Conservation (phyloP, 2,797 vertebrate species). For the Chanos chanos region DNA sequence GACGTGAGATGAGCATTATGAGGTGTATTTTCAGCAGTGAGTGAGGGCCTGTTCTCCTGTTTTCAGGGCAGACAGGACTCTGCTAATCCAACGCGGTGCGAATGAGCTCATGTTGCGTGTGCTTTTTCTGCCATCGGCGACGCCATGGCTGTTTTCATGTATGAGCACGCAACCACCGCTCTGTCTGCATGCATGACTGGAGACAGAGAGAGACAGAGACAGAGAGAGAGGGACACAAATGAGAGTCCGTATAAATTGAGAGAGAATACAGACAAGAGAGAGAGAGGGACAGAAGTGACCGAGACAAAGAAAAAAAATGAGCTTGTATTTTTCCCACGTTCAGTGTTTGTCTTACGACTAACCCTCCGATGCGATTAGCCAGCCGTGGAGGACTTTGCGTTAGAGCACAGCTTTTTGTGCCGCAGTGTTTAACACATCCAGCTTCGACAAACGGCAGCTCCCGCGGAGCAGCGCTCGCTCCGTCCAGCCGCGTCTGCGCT, state of each 20-base stretch:
- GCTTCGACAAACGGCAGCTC: slow-evolving; percentile 52
- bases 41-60: no score
- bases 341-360: slow-evolving; percentile 69
- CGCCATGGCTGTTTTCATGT: slow-evolving; percentile 45
- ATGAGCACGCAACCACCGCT: slow-evolving; percentile 39
- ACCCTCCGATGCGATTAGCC: slow-evolving; percentile 68
- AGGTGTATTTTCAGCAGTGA: no score
- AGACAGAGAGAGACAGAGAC: slow-evolving; percentile 11
- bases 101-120: no score
- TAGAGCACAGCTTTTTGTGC: slow-evolving; percentile 58
- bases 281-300: not conserved
- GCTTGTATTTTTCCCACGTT: slow-evolving; percentile 30
- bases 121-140: slow-evolving; percentile 40
- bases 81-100: no score
- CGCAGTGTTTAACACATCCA: slow-evolving; percentile 69
- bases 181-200: slow-evolving; percentile 43
- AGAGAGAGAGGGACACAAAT: not conserved
- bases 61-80: no score
- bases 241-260: not conserved
- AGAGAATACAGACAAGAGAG: not conserved
- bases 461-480: slow-evolving; percentile 52
- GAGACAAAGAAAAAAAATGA: slow-evolving; percentile 14
- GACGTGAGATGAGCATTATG: no score
- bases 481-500: slow-evolving; percentile 25
- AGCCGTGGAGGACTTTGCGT: slow-evolving; percentile 63